A percentile compares a stretch with the other conserved stretches of the same genome.
These are phyloP conservation scores for Ichneumoninae sp. DNA, from an alignment of 2,888 invertebrate genomes.

Conservation along the genomic window DNA sequence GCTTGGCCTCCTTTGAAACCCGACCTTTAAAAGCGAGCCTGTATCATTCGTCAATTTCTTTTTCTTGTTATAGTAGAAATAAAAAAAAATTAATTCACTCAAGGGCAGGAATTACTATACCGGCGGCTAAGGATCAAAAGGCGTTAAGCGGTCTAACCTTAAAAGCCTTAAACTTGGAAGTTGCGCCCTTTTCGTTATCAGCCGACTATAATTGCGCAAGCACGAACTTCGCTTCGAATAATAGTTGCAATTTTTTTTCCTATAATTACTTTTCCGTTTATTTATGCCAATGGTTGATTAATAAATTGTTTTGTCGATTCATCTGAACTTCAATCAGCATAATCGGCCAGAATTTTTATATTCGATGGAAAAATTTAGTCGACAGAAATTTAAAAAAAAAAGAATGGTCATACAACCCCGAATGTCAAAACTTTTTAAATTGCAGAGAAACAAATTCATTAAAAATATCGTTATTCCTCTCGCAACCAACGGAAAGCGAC, in stretches of 20 bases:
- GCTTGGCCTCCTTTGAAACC: neutral
- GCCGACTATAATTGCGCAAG: neutral
- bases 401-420: no score
- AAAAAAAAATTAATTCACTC: neutral
- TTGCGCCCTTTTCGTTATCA: neutral
- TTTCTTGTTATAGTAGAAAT: neutral
- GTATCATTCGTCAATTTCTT: conserved; percentile 19
- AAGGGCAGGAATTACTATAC: neutral
- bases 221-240: neutral
- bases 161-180: no score
- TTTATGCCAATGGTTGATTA: neutral
- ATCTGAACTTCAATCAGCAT: neutral
- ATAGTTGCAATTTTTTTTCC: neutral
- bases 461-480: no score
- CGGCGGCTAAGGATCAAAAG: no score
- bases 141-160: no score
- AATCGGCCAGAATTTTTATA: neutral
- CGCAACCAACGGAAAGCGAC: no score
- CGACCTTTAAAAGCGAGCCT: neutral
- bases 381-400: no score
- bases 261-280: neutral
- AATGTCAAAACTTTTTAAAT: no score
- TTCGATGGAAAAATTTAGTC: no score
- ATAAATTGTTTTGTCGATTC: neutral
- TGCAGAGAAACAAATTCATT: no score